These are phyloP conservation scores for Papilio protenor DNA, from an alignment of 2,888 invertebrate species.

Conservation along the genomic window DNA sequence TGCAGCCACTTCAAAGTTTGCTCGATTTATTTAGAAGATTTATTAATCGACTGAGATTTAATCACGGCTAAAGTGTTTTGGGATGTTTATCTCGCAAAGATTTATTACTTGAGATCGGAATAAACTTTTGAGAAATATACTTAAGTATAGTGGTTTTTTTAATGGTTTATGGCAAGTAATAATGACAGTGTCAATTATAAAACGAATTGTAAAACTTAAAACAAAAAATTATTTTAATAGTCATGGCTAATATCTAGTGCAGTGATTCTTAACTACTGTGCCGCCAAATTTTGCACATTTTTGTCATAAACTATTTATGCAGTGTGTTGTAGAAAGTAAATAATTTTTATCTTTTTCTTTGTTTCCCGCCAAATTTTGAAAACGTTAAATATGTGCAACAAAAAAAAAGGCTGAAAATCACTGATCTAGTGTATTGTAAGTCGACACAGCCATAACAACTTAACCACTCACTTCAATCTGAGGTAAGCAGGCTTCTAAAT, in stretches of 20 bases:
- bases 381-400: too few relatives aligned
- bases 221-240: neutral
- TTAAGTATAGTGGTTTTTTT: neutral
- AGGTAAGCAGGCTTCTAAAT: neutral
- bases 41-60: slow-evolving; percentile 30
- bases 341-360: too few relatives aligned
- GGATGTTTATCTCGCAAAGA: slow-evolving; percentile 22
- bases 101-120: slow-evolving; percentile 16
- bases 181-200: neutral
- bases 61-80: slow-evolving; percentile 1
- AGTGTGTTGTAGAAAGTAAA: too few relatives aligned
- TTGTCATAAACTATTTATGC: too few relatives aligned
- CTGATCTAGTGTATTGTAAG: too few relatives aligned
- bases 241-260: too few relatives aligned
- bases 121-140: neutral
- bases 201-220: neutral
- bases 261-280: too few relatives aligned
- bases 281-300: too few relatives aligned
- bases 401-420: too few relatives aligned
- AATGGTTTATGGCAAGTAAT: neutral
- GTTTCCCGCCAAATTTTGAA: too few relatives aligned
- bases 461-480: neutral
- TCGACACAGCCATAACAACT: neutral
- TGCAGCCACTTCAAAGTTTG: slow-evolving; percentile 33
- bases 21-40: slow-evolving; percentile 39